These are phyloP conservation scores for Vidua macroura DNA, from an alignment of 2,113 vertebrate species.

Conservation along the genomic window DNA sequence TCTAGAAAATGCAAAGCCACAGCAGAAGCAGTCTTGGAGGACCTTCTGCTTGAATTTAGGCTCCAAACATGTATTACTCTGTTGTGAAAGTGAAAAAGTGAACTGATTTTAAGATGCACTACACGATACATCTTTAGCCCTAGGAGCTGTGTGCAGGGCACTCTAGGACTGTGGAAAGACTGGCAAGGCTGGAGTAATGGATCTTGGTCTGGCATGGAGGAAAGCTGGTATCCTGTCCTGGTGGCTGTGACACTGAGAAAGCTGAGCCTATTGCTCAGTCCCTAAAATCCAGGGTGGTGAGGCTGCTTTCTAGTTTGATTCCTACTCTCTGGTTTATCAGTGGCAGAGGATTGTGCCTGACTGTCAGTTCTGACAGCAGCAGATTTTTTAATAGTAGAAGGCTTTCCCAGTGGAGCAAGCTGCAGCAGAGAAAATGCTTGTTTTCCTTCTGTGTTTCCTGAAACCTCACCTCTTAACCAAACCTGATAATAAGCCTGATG, in stretches of 20 bases:
- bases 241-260: not conserved
- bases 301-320: not conserved
- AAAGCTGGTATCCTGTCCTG: not conserved
- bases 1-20: not conserved
- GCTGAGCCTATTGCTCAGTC: not conserved
- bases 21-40: not conserved
- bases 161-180: not conserved
- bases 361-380: not conserved
- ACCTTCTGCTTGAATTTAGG: not conserved
- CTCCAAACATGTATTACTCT: not conserved
- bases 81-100: not conserved
- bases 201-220: rapidly evolving
- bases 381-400: not conserved
- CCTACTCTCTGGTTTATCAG: not conserved
- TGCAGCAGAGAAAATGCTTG: not conserved
- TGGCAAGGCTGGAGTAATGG: not conserved
- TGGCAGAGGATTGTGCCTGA: not conserved
- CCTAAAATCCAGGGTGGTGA: not conserved
- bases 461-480: not conserved
- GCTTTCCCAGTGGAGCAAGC: not conserved
- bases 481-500: not conserved
- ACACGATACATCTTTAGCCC: not conserved
- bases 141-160: not conserved
- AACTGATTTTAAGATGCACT: not conserved
- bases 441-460: not conserved